Evolutionary conservation across 2,113 vertebrate species (phyloP).

Genomic region (Chaetorhynchus papuensis): DNA sequence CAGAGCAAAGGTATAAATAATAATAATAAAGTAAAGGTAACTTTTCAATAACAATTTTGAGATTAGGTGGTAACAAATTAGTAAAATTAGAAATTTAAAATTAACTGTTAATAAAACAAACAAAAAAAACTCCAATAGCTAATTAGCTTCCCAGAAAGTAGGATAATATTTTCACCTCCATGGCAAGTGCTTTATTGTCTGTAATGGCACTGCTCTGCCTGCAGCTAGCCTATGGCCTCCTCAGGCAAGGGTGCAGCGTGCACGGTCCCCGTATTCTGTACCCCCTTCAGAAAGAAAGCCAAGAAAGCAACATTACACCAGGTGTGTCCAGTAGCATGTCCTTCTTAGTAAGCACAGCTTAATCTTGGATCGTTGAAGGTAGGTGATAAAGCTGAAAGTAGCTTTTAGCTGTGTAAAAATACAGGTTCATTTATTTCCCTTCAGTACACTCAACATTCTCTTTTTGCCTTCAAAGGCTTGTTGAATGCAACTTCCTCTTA

Average conservation of each 20-base stretch:
- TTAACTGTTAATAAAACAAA: not conserved
- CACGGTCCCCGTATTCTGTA: not conserved
- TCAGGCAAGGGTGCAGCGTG: fast-evolving
- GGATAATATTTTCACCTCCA: not conserved
- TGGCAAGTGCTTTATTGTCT: not conserved
- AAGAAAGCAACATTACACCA: not conserved
- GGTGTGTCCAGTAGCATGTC: not conserved
- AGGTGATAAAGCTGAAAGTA: not conserved
- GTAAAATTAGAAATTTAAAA: not conserved
- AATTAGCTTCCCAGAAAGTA: not conserved
- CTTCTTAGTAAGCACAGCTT: not conserved
- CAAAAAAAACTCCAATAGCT: not conserved
- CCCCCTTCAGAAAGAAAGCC: not conserved
- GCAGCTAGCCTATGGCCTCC: not conserved
- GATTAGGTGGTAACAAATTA: not conserved
- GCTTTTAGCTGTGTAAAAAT: not conserved
- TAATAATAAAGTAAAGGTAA: not conserved
- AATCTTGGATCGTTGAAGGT: fast-evolving
- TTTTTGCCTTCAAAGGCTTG: not conserved
- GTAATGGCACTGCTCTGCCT: not conserved
- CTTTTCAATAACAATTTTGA: not conserved
- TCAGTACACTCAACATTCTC: not conserved
- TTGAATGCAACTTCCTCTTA: not conserved
- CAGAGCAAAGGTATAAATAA: too few relatives aligned
- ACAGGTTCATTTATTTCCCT: not conserved